phyloP scores from a whole-genome alignment of 2,797 vertebrate species.

The Sternarchorhynchus goeldii region DNA sequence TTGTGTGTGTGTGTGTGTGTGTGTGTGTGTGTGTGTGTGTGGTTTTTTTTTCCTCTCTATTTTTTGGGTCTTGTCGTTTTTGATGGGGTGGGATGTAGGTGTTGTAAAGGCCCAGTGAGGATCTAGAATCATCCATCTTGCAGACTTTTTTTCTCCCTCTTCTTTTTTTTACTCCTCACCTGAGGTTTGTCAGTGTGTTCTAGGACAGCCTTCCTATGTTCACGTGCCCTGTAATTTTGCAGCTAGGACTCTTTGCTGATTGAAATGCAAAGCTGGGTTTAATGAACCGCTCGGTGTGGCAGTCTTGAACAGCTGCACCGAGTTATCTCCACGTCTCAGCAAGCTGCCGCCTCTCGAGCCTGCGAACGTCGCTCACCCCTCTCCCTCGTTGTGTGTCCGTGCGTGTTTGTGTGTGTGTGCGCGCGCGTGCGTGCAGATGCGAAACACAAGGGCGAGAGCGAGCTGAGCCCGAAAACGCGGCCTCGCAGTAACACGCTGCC shows the following conservation, averaged over 20 bases:
- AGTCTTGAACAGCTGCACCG: background rate
- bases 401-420: background rate
- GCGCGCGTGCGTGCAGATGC: constrained; percentile 75
- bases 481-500: constrained; percentile 97
- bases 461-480: constrained; percentile 87
- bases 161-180: no score
- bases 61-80: constrained; percentile 29
- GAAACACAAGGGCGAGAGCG: constrained; percentile 90
- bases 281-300: constrained; percentile 1
- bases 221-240: background rate
- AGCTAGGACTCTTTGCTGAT: background rate
- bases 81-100: constrained; percentile 5
- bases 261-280: background rate
- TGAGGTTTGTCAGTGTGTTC: background rate
- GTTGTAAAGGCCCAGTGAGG: background rate
- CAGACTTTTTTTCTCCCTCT: background rate
- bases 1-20: constrained; percentile 33
- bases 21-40: no score
- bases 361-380: constrained; percentile 1
- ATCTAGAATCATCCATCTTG: background rate
- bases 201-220: background rate
- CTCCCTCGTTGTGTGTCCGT: constrained; percentile 36
- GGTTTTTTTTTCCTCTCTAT: constrained; percentile 42
- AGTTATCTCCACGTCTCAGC: background rate
- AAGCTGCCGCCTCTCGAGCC: background rate